Conservation (phyloP, 2,113 vertebrate genomes). For the Pluvianellus socialis region DNA sequence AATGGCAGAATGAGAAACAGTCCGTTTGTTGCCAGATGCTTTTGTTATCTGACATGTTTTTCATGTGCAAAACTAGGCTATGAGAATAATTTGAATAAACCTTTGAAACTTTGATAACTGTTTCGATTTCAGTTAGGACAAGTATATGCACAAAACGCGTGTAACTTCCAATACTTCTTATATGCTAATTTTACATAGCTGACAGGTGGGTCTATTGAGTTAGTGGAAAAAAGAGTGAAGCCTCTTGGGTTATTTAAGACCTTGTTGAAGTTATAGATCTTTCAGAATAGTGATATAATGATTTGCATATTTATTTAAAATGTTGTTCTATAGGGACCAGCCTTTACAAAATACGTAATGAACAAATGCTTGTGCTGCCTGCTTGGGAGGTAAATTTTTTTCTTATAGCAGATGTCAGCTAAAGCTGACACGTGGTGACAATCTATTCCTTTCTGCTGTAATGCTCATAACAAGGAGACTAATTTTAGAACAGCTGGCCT, state of each 20-base stretch:
- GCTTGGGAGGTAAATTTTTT: neutral
- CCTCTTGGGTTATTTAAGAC: slow-evolving; percentile 73
- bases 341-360: slow-evolving; percentile 54
- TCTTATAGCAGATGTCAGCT: slow-evolving; percentile 45
- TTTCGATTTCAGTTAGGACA: neutral
- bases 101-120: neutral
- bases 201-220: slow-evolving; percentile 68
- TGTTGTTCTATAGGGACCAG: slow-evolving; percentile 37
- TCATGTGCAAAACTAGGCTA: neutral
- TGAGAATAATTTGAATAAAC: neutral
- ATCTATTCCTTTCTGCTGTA: slow-evolving; percentile 1
- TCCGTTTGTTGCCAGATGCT: neutral
- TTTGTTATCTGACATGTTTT: neutral
- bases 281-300: slow-evolving; percentile 68
- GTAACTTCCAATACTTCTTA: slow-evolving; percentile 37
- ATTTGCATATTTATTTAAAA: slow-evolving; percentile 81
- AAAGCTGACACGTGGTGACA: slow-evolving; percentile 50
- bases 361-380: slow-evolving; percentile 58
- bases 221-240: neutral
- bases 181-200: slow-evolving; percentile 50
- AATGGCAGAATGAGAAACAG: neutral
- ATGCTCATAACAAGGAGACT: neutral
- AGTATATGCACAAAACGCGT: neutral
- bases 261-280: slow-evolving; percentile 52
- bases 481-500: slow-evolving; percentile 33